A percentile compares a stretch with the other conserved stretches of the same genome.
Evolutionary conservation across 2,797 vertebrate species (phyloP).

Genomic region (Takifugu ocellatus): DNA sequence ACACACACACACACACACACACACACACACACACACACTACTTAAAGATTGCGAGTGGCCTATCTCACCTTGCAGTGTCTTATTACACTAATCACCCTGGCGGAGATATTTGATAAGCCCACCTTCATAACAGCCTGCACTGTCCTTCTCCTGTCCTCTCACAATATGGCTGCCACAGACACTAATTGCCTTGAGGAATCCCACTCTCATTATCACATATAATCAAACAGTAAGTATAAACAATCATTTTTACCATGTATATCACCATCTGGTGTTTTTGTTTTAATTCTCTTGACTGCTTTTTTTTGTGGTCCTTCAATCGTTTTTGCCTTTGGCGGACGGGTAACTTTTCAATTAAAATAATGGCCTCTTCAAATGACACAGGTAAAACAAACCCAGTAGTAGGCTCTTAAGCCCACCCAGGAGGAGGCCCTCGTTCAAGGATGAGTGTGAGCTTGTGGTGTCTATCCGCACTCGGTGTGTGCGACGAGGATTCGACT

Average conservation of each 20-base stretch:
- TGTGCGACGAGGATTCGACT: conserved; percentile 42
- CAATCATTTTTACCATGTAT: conserved; percentile 71
- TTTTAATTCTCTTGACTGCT: conserved; percentile 40
- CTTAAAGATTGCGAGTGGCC: conserved; percentile 50
- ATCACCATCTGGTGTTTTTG: conserved; percentile 74
- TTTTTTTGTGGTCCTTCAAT: conserved; percentile 8
- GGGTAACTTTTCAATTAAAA: conserved; percentile 69
- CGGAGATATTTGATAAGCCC: conserved; percentile 69
- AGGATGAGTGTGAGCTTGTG: conserved; percentile 47
- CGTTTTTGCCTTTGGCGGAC: conserved; percentile 50
- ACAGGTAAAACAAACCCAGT: conserved; percentile 51
- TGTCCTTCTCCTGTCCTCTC: conserved; percentile 72
- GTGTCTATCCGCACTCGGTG: conserved; percentile 54
- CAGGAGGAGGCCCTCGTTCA: conserved; percentile 62
- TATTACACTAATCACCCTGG: conserved; percentile 70
- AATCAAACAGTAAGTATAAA: conserved; percentile 79
- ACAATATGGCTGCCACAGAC: conserved; percentile 71
- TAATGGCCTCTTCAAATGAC: conserved; percentile 62
- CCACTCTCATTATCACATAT: conserved; percentile 75
- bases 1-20: conserved; percentile 6
- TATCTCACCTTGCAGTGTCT: conserved; percentile 71
- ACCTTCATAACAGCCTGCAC: conserved; percentile 62
- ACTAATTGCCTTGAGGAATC: conserved; percentile 75
- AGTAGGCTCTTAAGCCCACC: conserved; percentile 60
- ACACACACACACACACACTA: conserved; percentile 32